Conservation (phyloP, 2,888 invertebrate genomes). For the Drosophila borealis region DNA sequence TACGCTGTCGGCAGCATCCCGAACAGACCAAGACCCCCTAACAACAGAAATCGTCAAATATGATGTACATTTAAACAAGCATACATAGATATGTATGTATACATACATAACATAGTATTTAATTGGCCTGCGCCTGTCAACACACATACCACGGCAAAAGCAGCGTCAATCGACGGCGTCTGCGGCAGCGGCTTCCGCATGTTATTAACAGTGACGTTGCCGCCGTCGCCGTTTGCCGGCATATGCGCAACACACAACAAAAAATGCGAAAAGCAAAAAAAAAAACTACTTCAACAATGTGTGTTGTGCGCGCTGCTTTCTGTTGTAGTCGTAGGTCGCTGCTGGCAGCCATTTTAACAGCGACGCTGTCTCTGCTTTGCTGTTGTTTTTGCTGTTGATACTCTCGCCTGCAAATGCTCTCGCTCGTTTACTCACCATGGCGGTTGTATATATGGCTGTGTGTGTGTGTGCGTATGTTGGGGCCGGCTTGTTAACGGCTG, state of each 20-base stretch:
- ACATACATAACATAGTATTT: conserved; percentile 26
- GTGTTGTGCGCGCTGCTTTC: conserved; percentile 24
- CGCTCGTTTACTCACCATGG: conserved; percentile 10
- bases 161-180: neutral
- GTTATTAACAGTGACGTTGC: conserved; percentile 66
- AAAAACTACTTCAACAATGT: conserved; percentile 3
- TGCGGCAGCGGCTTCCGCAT: conserved; percentile 47
- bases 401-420: conserved; percentile 8
- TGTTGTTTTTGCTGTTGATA: conserved; percentile 1
- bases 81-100: neutral
- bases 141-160: conserved; percentile 9
- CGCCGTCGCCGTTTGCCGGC: conserved; percentile 33
- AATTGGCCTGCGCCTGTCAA: conserved; percentile 49
- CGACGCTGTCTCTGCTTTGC: conserved; percentile 6
- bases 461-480: conserved; percentile 13
- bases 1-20: neutral
- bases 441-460: neutral
- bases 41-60: conserved; percentile 27
- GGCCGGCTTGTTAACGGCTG: conserved; percentile 63
- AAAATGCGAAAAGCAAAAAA: conserved; percentile 14
- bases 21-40: neutral
- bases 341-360: conserved; percentile 51
- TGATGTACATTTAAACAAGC: conserved; percentile 13
- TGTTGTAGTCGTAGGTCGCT: conserved; percentile 53
- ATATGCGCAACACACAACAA: conserved; percentile 26